Percentiles rank a stretch among this genome's conserved stretches.
Conservation (phyloP, 1,140 invertebrate species). For the Monochamus saltuarius region DNA sequence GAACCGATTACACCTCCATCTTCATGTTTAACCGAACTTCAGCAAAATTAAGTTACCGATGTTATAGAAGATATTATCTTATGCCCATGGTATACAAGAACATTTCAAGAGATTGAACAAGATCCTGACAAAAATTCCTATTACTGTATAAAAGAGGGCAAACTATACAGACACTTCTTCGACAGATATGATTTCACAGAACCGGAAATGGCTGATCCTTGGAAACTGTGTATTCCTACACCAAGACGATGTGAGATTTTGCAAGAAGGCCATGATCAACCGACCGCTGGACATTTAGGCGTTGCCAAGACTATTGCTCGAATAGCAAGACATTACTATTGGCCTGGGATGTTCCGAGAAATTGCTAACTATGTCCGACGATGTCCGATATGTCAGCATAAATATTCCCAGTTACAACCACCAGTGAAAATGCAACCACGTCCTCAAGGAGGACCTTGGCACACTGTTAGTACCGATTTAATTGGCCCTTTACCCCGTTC, state of each 20-base stretch:
- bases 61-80: too few species aligned
- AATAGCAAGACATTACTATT: conserved; percentile 24
- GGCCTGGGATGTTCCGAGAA: conserved; percentile 39
- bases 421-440: conserved; percentile 43
- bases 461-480: conserved; percentile 48
- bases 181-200: conserved; percentile 17
- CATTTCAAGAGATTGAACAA: too few species aligned
- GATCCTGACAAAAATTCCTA: not conserved
- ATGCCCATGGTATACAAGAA: too few species aligned
- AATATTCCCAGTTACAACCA: conserved; percentile 38
- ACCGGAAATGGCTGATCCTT: not conserved
- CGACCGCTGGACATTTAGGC: not conserved
- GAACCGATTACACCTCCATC: too few species aligned
- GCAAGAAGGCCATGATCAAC: conserved; percentile 22
- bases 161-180: conserved; percentile 35
- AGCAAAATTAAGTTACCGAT: too few species aligned
- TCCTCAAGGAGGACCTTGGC: conserved; percentile 39
- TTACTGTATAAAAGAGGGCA: conserved; percentile 35
- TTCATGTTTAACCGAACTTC: too few species aligned
- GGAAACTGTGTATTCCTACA: conserved; percentile 30
- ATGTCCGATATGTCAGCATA: conserved; percentile 38
- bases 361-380: conserved; percentile 21
- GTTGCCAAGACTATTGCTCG: too few species aligned
- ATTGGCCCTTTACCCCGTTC: conserved; percentile 50
- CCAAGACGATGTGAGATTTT: conserved; percentile 21